A percentile compares a stretch with the other conserved stretches of the same genome.
Evolutionary conservation across 2,888 invertebrate genomes (phyloP).

Genomic region (Synanthedon myopaeformis): DNA sequence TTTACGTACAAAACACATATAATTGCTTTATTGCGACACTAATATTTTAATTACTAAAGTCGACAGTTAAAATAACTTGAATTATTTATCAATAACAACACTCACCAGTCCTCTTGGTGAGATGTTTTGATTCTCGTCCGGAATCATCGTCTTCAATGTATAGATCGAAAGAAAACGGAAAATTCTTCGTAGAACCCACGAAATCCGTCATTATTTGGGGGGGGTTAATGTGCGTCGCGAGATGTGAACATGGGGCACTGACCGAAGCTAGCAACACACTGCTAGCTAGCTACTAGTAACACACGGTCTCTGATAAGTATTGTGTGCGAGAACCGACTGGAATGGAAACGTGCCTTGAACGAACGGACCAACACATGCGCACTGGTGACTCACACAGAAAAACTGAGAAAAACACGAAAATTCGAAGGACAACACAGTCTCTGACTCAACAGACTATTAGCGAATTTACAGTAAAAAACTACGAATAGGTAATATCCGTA

Average conservation of each 20-base stretch:
- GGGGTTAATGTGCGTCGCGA: constrained; percentile 8
- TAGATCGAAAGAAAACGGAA: constrained; percentile 63
- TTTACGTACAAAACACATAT: no score
- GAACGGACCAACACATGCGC: neutral
- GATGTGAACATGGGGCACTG: neutral
- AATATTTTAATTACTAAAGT: no score
- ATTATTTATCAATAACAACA: constrained; percentile 5
- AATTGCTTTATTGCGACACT: no score
- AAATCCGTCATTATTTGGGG: constrained; percentile 49
- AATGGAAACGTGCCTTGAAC: neutral
- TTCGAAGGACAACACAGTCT: no score
- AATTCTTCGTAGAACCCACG: constrained; percentile 61
- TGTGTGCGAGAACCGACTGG: neutral
- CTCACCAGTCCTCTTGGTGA: constrained; percentile 52
- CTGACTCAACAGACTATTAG: no score
- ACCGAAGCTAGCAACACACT: neutral
- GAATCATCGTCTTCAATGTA: constrained; percentile 53
- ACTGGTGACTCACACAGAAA: neutral
- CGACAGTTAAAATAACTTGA: no score
- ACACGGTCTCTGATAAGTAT: neutral
- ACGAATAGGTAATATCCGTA: no score
- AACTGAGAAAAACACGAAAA: no score
- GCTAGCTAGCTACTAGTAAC: no score
- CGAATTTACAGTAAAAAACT: no score
- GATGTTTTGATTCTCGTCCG: constrained; percentile 35